These are phyloP conservation scores for Amphipoea lucens DNA, from an alignment of 2,888 invertebrate genomes.

Conservation along the genomic window DNA sequence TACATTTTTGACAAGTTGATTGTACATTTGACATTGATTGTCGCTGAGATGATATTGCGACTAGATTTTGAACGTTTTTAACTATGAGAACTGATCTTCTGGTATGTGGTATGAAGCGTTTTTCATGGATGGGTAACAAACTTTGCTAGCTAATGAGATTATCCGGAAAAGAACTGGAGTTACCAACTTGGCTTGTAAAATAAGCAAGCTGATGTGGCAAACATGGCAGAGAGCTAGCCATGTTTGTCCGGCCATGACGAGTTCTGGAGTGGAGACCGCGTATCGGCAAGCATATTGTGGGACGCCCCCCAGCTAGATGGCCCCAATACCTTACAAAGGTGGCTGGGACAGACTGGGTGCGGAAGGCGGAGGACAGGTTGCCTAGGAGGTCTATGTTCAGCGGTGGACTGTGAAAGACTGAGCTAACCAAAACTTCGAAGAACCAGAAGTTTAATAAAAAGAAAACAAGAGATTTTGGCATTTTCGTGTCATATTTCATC, in stretches of 20 bases:
- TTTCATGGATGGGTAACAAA: not conserved
- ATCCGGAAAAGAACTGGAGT: not conserved
- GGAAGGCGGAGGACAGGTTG: not conserved
- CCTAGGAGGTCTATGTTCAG: not conserved
- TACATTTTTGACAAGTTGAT: no score
- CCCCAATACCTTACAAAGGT: not conserved
- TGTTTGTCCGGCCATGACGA: not conserved
- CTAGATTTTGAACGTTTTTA: no score
- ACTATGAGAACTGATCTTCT: no score
- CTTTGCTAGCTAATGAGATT: not conserved
- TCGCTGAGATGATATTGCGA: no score
- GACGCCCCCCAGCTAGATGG: not conserved
- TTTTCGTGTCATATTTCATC: no score
- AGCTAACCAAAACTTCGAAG: not conserved
- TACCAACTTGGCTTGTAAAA: not conserved
- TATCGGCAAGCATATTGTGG: not conserved
- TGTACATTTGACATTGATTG: no score
- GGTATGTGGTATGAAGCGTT: not conserved
- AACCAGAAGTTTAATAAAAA: not conserved
- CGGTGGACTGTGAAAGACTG: not conserved
- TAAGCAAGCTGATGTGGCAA: not conserved
- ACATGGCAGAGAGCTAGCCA: not conserved
- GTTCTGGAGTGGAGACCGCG: not conserved
- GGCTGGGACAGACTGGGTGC: not conserved
- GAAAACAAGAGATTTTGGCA: no score